These are phyloP conservation scores for Campoletis raptor DNA, from an alignment of 2,888 invertebrate genomes.

Conservation along the genomic window DNA sequence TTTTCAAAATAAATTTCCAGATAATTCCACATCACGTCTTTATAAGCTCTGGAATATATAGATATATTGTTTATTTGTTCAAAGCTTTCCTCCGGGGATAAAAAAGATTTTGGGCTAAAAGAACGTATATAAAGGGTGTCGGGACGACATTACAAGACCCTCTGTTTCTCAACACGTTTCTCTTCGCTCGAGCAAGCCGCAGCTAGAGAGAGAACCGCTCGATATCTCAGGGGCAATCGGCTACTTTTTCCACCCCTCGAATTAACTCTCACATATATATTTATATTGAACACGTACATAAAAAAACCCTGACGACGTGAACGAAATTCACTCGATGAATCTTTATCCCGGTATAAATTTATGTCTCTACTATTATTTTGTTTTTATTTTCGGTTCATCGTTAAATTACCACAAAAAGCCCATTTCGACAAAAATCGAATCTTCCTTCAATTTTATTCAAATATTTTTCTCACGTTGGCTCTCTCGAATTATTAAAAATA, in stretches of 20 bases:
- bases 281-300: not conserved
- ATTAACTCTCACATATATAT: conserved; percentile 30
- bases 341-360: conserved; percentile 38
- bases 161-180: conserved; percentile 13
- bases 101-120: conserved; percentile 13
- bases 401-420: not conserved
- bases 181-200: conserved; percentile 13
- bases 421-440: not conserved
- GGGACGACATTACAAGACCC: conserved; percentile 15
- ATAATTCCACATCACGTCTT: not conserved
- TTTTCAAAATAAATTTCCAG: not conserved
- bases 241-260: conserved; percentile 46
- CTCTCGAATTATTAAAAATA: not conserved
- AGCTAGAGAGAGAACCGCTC: conserved; percentile 50
- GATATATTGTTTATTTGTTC: not conserved
- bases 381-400: not conserved
- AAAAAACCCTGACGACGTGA: conserved; percentile 7
- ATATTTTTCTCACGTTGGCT: not conserved
- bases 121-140: conserved; percentile 31
- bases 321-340: conserved; percentile 53
- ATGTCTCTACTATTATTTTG: not conserved
- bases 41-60: not conserved
- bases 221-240: conserved; percentile 60
- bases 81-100: not conserved
- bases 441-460: not conserved